Conservation (phyloP, 2,888 invertebrate genomes). For the Balanococcus diminutus region DNA sequence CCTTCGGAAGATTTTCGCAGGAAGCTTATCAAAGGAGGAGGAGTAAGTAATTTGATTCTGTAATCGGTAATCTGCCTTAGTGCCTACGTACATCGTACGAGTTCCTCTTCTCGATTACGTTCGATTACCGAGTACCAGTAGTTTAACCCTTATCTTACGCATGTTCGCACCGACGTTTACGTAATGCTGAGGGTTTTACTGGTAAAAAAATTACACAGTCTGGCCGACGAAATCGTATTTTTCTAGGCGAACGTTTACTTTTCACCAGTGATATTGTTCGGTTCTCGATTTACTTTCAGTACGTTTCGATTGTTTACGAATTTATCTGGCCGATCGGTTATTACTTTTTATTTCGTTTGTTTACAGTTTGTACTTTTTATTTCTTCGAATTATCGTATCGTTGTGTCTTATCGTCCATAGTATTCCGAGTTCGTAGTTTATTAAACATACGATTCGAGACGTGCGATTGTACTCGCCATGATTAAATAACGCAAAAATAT, state of each 20-base stretch:
- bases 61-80: neutral
- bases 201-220: neutral
- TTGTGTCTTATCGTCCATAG: neutral
- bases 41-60: conserved; percentile 63
- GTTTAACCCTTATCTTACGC: neutral
- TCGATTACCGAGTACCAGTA: neutral
- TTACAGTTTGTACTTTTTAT: neutral
- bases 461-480: neutral
- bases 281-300: neutral
- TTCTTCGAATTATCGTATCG: neutral
- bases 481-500: neutral
- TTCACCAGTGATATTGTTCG: neutral
- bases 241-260: conserved; percentile 1
- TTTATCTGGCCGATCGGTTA: neutral
- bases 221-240: neutral
- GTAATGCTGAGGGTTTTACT: neutral
- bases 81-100: no score
- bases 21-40: conserved; percentile 87
- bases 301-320: neutral
- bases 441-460: neutral
- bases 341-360: neutral
- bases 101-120: neutral
- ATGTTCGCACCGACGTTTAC: neutral
- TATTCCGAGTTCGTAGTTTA: neutral
- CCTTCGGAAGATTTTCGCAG: conserved; percentile 88